Conservation (phyloP, 2,113 vertebrate genomes). For the Seriola aureovittata region DNA sequence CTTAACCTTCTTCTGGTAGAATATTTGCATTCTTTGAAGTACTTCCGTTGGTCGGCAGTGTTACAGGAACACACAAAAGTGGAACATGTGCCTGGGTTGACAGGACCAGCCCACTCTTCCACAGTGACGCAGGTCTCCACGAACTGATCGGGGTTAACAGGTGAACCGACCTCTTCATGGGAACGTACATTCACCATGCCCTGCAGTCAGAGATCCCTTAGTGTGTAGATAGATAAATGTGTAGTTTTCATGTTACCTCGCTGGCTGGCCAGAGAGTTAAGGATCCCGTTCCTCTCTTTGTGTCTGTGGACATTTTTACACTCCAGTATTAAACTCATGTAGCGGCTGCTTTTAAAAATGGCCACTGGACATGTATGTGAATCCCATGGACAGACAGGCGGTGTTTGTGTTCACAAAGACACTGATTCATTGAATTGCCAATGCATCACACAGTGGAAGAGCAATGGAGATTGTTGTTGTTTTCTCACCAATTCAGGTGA, state of each 20-base stretch:
- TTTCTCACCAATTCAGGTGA: conserved; percentile 54
- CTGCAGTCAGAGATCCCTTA: conserved; percentile 79
- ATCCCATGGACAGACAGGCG: conserved; percentile 43
- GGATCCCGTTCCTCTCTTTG: conserved; percentile 74
- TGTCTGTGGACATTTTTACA: conserved; percentile 73
- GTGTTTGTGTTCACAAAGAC: conserved; percentile 53
- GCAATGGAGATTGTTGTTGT: conserved; percentile 45
- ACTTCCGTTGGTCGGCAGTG: conserved; percentile 24
- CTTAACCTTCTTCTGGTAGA: conserved; percentile 24
- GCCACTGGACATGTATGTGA: conserved; percentile 63
- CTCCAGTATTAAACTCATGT: conserved; percentile 73
- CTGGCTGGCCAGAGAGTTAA: conserved; percentile 88
- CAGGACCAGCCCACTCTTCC: conserved; percentile 35
- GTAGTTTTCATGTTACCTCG: conserved; percentile 78
- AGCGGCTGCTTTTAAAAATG: conserved; percentile 73
- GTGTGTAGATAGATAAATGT: conserved; percentile 78
- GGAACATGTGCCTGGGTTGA: conserved; percentile 61
- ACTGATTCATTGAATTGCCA: conserved; percentile 51
- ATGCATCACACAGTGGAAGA: conserved; percentile 62
- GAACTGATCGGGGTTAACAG: conserved; percentile 73
- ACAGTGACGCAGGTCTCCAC: conserved; percentile 76
- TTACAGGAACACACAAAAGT: conserved; percentile 44
- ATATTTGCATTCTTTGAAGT: conserved; percentile 45
- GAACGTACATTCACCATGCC: conserved; percentile 67
- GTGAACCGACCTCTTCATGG: conserved; percentile 44